Base-by-base conservation (phyloP, 2,797 vertebrate species). In the Alfaro cultratus region DNA sequence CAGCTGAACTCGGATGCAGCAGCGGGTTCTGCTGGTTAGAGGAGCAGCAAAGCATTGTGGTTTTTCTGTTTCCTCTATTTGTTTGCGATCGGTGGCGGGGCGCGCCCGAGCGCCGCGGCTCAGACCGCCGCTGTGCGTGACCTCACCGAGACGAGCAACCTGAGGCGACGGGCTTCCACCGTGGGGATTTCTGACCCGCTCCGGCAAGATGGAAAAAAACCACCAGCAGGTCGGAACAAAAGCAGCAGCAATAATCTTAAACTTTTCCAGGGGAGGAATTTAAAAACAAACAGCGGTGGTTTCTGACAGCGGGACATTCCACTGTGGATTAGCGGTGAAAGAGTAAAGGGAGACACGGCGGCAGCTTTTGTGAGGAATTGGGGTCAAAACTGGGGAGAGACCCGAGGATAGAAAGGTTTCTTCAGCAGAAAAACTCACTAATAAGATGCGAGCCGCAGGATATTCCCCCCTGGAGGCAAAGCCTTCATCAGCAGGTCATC, bases 281-380 rank as follows among this genome's bases (percentile, higher is more conserved):
- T 6, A 21, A 16, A 71, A 71, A 71, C 13, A 70, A 45, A 45
- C 12, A 83, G 88, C 53, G 86, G 89, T 86, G 31, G 82, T 83
- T 90, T 92, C 78, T 68, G 92, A 88, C 80, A 78, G 83, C 41
- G 82, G 88, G 92, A 91, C 95, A 95, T 95, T 95, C 95, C 95
- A 87, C 71, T 91, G 93, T 88, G 93, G 94, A 95, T 95, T 95
- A 94, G 88, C 80, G 88, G 86, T 86, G 81, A 90, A 87, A 84
- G 18, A 81, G 83, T 85, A 91, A 85, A 76, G 83, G 86, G 87
- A 85, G 79, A 85, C 77, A 62, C 41, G 1, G 81, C 84, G 83
- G 84, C 68, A 57, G 78, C 89, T 91, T 93, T 93, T 93, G 92
- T 92, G 85, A 55, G 75, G 71, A 87, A 85, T 84, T 85, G 70